Evolutionary conservation across 1,140 invertebrate genomes (phyloP).

Genomic region (Aphis gossypii): DNA sequence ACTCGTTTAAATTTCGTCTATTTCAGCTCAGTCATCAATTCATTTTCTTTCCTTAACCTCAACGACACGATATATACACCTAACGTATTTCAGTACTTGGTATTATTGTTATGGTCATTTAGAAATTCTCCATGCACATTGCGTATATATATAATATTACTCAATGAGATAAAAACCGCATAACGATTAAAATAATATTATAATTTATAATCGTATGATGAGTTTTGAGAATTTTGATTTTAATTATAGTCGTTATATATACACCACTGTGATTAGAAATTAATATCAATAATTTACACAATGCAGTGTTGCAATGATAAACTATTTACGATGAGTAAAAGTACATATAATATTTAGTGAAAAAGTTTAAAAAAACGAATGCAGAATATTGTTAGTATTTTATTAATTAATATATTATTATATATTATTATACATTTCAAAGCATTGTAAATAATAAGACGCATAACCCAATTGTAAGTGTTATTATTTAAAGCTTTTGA

Average conservation of each 20-base stretch:
- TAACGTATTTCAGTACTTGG: neutral
- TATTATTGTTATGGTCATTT: neutral
- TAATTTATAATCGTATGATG: constrained; percentile 3
- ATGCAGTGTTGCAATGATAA: neutral
- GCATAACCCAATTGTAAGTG: neutral
- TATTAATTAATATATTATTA: no score
- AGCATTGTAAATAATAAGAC: neutral
- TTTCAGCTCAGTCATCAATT: neutral
- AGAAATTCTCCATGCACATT: neutral
- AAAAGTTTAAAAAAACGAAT: neutral
- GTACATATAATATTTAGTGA: neutral
- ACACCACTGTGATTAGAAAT: neutral
- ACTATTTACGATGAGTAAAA: neutral
- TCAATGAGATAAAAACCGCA: neutral
- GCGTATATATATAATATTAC: neutral
- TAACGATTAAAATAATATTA: neutral
- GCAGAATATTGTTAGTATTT: no score
- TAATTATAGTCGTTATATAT: neutral
- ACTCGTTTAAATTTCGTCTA: constrained; percentile 12
- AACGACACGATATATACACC: no score
- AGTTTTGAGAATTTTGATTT: neutral
- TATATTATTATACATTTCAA: neutral
- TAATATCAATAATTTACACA: neutral
- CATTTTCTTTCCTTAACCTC: neutral
- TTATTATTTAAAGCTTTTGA: no score